Evolutionary conservation across 2,113 vertebrate species (phyloP), one percentile per base, ranked within the genome.

Genomic region (Lophochroa leadbeateri): DNA sequence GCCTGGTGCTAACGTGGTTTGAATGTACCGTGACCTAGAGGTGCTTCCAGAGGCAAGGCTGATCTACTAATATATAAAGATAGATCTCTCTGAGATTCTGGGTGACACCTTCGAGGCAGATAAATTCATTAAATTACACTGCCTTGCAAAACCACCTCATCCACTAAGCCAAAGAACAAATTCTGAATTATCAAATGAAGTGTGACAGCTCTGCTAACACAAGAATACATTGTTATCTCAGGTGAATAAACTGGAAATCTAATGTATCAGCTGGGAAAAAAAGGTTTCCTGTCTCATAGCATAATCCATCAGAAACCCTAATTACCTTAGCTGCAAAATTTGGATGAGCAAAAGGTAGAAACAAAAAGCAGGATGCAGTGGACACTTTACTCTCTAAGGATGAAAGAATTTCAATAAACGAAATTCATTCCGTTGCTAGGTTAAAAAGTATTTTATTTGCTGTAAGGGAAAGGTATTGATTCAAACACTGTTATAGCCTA

Each of bases 191-290:
- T 72, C 70, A 90, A 97, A 95, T 96, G 74, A 91, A 92, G 71
- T 69, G 82, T 94, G 95, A 91, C 94, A 96, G 84, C 78, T 88
- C 71, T 81, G 70, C 84, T 96, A 95, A 84, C 68, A 72, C 41
- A 60, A 81, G 81, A 91, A 89, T 74, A 74, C 14, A 4, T 58
- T 88, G 87, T 91, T 94, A 88, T 92, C 74, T 94, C 93, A 92
- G 88, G 90, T 92, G 81, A 97, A 94, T 79, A 91, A 93, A 90
- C 72, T 86, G 83, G 92, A 97, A 91, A 84, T 24, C 44, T 72
- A 76, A 78, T 33, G 27, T 41, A 82, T 31, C 7, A 3, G 4
- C 18, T 53, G 35, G 44, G 4, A 43, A 88, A 76, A 82, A 57
- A 41, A 92, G 37, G 24, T 7, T 50, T 76, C 43, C 41, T 77